Base-by-base conservation (phyloP, 2,797 vertebrate species). In the Agapornis canus region DNA sequence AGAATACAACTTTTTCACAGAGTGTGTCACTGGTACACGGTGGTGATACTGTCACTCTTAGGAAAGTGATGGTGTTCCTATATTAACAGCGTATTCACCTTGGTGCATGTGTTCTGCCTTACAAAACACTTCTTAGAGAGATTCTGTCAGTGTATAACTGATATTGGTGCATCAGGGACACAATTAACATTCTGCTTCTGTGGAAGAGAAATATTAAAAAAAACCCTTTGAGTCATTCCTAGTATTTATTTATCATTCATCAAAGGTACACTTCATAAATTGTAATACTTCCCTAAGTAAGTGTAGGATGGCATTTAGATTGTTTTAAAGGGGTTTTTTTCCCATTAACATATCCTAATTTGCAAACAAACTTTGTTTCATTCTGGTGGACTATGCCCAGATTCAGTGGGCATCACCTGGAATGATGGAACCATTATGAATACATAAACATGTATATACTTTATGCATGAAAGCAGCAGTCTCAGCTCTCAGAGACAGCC, bases 381-480 rank as follows among this genome's bases (percentile, higher is more conserved):
- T 80, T 89, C 13, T 26, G 19, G 16, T 64, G 59, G 68, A n/a
- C n/a, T 76, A 11, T 48, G 35, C 54, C 26, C 32, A 68, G 19
- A 75, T 76, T 57, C 56, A 61, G 47, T 0, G 1, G 32, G 23
- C 31, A 39, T 63, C 25, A 8, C 16, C 70, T 79, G 76, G 21
- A 13, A 42, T 57, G 76, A 51, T 7, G 47, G 42, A 69, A 27
- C 32, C 18, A 5, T 65, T 61, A 27, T 43, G 23, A 19, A 13
- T 48, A 60, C 0, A 0, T 70, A 26, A 20, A 68, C 15, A 18
- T 3, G 2, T 25, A 45, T 0, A 0, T 29, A 27, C 40, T 69
- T 69, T 16, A 42, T 43, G 80, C 22, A 18, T 20, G 42, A 79
- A 82, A 71, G 35, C 39, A 76, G 49, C 29, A 31, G 26, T 6